Percentiles rank a stretch among this genome's conserved stretches.
These are phyloP conservation scores for Morus bassanus DNA, from an alignment of 2,797 vertebrate species.

Conservation along the genomic window DNA sequence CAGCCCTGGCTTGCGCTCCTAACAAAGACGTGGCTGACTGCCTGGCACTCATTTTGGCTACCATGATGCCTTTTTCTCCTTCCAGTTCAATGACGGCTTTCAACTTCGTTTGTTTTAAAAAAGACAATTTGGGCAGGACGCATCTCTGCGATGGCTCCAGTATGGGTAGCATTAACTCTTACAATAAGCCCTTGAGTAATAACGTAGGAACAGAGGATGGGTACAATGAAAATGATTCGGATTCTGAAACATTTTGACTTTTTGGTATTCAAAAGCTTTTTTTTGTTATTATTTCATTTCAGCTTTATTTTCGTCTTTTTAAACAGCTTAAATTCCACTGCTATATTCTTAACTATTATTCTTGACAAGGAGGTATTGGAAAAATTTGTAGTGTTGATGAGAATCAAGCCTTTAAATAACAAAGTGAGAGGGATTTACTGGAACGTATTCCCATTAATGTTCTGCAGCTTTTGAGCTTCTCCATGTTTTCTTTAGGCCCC, in stretches of 20 bases:
- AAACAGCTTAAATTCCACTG: conserved; percentile 45
- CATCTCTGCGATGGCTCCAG: conserved; percentile 73
- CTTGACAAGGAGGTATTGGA: conserved; percentile 13
- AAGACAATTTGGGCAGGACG: conserved; percentile 77
- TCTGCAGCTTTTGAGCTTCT: conserved; percentile 47
- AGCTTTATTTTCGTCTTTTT: conserved; percentile 1
- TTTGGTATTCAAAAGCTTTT: background rate
- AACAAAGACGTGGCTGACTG: conserved; percentile 98
- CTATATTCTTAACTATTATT: conserved; percentile 10
- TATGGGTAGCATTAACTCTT: conserved; percentile 71
- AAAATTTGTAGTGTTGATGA: conserved; percentile 3
- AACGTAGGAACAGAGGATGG: conserved; percentile 73
- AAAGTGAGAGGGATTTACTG: conserved; percentile 13
- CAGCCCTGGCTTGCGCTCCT: conserved; percentile 98
- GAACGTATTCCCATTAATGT: background rate
- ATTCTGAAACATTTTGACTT: conserved; percentile 94
- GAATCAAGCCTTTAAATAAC: conserved; percentile 13
- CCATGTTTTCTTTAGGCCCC: conserved; percentile 58
- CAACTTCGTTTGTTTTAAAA: conserved; percentile 88
- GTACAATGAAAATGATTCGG: conserved; percentile 89
- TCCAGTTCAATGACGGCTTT: conserved; percentile 91
- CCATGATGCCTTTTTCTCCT: conserved; percentile 99
- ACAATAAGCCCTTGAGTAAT: conserved; percentile 74
- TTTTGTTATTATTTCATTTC: background rate
- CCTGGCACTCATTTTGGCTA: conserved; percentile 99